Conservation (phyloP, 2,888 invertebrate genomes). For the Orchestes rusci region DNA sequence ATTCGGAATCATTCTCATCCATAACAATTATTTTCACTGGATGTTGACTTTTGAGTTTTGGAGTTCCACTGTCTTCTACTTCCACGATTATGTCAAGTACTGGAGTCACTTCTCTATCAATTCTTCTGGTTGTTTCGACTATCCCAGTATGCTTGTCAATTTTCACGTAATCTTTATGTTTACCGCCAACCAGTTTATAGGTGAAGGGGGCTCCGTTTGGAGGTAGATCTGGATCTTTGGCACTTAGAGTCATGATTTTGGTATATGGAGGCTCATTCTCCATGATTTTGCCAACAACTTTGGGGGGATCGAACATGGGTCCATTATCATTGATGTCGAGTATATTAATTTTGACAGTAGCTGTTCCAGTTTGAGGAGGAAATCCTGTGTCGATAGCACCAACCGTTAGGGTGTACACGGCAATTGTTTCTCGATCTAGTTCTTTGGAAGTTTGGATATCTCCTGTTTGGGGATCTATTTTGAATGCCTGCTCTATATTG, state of each 20-base stretch:
- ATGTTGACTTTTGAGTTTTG: slow-evolving; percentile 76
- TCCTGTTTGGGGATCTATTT: slow-evolving; percentile 80
- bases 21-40: slow-evolving; percentile 66
- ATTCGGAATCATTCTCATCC: slow-evolving; percentile 90
- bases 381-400: slow-evolving; percentile 84
- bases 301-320: slow-evolving; percentile 68
- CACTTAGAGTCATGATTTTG: slow-evolving; percentile 75
- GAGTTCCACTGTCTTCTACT: slow-evolving; percentile 82
- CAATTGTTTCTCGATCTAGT: slow-evolving; percentile 74
- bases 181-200: slow-evolving; percentile 71
- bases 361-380: slow-evolving; percentile 88
- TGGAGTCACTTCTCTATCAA: slow-evolving; percentile 76
- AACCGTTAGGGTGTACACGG: slow-evolving; percentile 67
- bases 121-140: slow-evolving; percentile 66
- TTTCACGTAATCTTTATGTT: slow-evolving; percentile 66
- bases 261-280: slow-evolving; percentile 85
- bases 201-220: slow-evolving; percentile 88
- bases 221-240: slow-evolving; percentile 82
- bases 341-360: slow-evolving; percentile 71
- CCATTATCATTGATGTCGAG: slow-evolving; percentile 92
- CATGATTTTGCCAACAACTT: slow-evolving; percentile 67
- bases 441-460: slow-evolving; percentile 68
- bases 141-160: slow-evolving; percentile 75
- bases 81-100: slow-evolving; percentile 69
- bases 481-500: slow-evolving; percentile 75